Conservation (phyloP, 2,113 vertebrate genomes). For the Engraulis encrasicolus region DNA sequence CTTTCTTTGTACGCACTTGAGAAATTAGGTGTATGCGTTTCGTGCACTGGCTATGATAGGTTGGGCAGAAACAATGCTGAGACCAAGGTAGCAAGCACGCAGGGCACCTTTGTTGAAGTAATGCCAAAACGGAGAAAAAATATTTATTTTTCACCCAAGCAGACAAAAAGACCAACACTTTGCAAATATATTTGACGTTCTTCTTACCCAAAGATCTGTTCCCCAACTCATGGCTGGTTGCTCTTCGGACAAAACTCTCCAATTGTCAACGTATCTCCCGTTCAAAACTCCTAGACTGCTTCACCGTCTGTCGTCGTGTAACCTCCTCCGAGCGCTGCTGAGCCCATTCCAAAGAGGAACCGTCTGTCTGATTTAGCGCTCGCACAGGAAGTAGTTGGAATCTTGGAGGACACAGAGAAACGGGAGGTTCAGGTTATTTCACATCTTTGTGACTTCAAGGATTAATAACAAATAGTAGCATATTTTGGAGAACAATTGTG, state of each 20-base stretch:
- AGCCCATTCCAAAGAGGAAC: constrained; percentile 32
- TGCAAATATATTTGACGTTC: background rate
- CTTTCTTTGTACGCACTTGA: background rate
- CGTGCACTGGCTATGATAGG: constrained; percentile 20
- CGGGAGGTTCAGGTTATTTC: constrained; percentile 41
- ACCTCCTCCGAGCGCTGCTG: constrained; percentile 30
- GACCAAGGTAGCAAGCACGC: constrained; percentile 24
- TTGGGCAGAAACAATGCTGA: constrained; percentile 15
- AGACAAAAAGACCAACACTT: constrained; percentile 28
- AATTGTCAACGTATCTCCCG: constrained; percentile 37
- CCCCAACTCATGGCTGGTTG: constrained; percentile 59
- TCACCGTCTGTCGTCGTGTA: constrained; percentile 44
- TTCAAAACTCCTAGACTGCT: constrained; percentile 38
- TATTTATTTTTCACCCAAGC: background rate
- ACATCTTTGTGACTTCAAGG: background rate
- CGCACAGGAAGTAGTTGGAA: constrained; percentile 50
- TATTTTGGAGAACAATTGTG: background rate
- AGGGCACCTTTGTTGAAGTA: constrained; percentile 27
- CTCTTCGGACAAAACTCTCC: constrained; percentile 33
- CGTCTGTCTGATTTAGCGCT: constrained; percentile 37
- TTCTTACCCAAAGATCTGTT: constrained; percentile 63
- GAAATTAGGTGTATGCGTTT: background rate
- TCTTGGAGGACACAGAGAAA: constrained; percentile 47
- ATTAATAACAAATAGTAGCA: background rate
- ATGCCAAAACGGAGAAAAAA: background rate